A percentile compares a stretch with the other conserved stretches of the same genome.
Conservation (phyloP, 2,888 invertebrate genomes). For the Tipula confusa region DNA sequence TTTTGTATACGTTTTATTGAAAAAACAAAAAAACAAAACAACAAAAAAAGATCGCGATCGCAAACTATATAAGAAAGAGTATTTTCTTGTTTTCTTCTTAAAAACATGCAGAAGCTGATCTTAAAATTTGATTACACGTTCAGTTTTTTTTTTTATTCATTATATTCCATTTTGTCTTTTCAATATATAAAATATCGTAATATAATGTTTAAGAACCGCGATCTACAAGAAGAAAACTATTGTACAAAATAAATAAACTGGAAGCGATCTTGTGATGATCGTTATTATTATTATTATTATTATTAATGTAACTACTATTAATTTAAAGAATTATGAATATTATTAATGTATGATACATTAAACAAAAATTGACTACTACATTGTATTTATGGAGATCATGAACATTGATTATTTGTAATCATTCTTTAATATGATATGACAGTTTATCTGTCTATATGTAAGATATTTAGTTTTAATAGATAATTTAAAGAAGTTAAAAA, state of each 20-base stretch:
- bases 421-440: slow-evolving; percentile 12
- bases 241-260: slow-evolving; percentile 12
- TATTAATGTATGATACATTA: slow-evolving; percentile 14
- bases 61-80: neutral
- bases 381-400: neutral
- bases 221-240: slow-evolving; percentile 1
- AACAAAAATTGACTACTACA: slow-evolving; percentile 12
- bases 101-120: slow-evolving; percentile 21
- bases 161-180: slow-evolving; percentile 20
- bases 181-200: neutral
- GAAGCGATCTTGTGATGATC: slow-evolving; percentile 25
- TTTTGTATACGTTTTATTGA: neutral
- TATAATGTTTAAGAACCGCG: neutral
- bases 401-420: slow-evolving; percentile 12
- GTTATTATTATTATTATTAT: slow-evolving; percentile 12
- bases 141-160: neutral
- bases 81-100: slow-evolving; percentile 15
- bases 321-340: slow-evolving; percentile 1
- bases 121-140: slow-evolving; percentile 20
- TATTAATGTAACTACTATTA: neutral
- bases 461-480: neutral
- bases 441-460: slow-evolving; percentile 6
- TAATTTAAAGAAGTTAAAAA: neutral
- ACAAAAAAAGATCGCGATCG: slow-evolving; percentile 3
- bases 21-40: too few relatives aligned